Evolutionary conservation across 2,797 vertebrate species (phyloP).

Genomic region (Alca torda): DNA sequence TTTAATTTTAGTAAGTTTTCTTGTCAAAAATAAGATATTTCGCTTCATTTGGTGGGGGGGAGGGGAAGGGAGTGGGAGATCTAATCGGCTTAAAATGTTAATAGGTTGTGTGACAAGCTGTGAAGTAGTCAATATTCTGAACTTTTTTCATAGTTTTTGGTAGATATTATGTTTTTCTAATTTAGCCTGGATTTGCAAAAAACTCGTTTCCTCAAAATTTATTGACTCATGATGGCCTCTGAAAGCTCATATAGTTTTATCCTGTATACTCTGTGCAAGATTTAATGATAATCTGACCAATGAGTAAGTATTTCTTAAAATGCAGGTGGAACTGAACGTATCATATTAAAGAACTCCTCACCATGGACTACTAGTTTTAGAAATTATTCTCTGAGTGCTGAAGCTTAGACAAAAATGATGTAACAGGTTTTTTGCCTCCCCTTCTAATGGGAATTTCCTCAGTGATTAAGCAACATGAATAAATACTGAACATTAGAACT

Average conservation of each 20-base stretch:
- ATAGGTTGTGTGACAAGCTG: neutral
- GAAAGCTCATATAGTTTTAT: neutral
- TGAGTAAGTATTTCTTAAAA: neutral
- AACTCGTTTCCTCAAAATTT: neutral
- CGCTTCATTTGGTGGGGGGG: accelerated
- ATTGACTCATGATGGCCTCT: neutral
- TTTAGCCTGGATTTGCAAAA: neutral
- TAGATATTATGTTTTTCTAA: neutral
- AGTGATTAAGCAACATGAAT: neutral
- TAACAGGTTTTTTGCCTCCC: neutral
- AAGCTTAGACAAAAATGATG: neutral
- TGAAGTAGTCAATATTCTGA: neutral
- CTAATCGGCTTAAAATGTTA: neutral
- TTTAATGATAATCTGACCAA: neutral
- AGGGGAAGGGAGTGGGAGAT: accelerated
- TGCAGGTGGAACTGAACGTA: neutral
- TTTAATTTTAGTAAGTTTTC: neutral
- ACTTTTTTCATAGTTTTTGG: neutral
- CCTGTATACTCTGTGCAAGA: accelerated
- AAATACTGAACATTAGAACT: neutral
- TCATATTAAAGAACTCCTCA: neutral
- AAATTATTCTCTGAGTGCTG: neutral
- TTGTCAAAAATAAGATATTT: neutral
- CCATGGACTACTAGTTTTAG: neutral
- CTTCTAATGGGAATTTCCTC: neutral